Conservation (phyloP, 2,113 vertebrate genomes). For the Hydrolagus affinis region DNA sequence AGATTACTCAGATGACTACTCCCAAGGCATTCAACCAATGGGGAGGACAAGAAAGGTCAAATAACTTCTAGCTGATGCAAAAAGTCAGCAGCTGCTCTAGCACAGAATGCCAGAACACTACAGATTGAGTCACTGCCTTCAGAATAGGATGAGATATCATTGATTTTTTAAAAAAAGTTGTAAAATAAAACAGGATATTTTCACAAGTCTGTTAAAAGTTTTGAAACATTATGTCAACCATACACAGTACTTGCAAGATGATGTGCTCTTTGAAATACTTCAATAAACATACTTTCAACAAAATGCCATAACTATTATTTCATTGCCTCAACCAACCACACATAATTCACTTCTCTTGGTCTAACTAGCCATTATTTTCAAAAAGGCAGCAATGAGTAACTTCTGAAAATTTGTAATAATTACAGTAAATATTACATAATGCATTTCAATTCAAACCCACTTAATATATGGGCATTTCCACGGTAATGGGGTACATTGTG, state of each 20-base stretch:
- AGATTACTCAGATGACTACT: conserved; percentile 3
- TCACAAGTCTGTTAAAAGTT: background rate
- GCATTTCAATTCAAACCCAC: too few relatives aligned
- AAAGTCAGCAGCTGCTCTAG: background rate
- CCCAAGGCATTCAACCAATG: background rate
- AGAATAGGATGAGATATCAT: background rate
- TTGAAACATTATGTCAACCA: too few relatives aligned
- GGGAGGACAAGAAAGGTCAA: background rate
- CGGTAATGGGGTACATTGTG: too few relatives aligned
- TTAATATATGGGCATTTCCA: too few relatives aligned
- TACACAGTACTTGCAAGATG: background rate
- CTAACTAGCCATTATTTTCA: too few relatives aligned
- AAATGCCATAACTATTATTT: background rate
- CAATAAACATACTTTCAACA: too few relatives aligned
- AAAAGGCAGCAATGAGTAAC: too few relatives aligned
- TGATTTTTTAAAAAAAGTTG: background rate
- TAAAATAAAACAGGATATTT: background rate
- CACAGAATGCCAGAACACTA: background rate
- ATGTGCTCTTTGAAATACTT: background rate
- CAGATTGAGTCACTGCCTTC: background rate
- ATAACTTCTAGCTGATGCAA: background rate
- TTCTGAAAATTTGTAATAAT: too few relatives aligned
- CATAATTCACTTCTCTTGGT: too few relatives aligned
- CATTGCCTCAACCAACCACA: background rate
- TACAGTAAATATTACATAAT: too few relatives aligned